Evolutionary conservation across 2,113 vertebrate species (phyloP), one percentile per base, ranked within the genome.

Genomic region (Scomber colias): DNA sequence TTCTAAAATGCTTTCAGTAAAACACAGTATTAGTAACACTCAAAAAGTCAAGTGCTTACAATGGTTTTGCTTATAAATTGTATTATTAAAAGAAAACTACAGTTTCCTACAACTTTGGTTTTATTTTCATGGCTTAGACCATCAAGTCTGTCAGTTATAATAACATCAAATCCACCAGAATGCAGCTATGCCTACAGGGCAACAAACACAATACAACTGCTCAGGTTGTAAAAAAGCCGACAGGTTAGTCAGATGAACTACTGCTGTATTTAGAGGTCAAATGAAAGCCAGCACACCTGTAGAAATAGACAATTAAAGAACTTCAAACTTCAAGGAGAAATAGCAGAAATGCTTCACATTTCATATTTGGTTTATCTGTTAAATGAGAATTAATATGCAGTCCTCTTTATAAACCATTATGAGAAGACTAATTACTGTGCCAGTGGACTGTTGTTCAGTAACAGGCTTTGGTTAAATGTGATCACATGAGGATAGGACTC

Each of bases 401-500:
- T 54, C n/a, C n/a, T 61, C n/a, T 10, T 44, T 13, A 35, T 60
- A 35, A 60, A 35, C 27, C 19, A 12, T 55, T 11, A 24, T 12
- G 53, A 24, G 53, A 24, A 4, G 19, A 55, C 7, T 27, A 30
- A 66, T 14, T 35, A 53, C 16, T 40, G 30, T n/a, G 65, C 48
- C 48, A n/a, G 50, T 63, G 45, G 60, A 9, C 9, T 66, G 17
- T 61, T 66, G 62, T 35, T 4, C 13, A 40, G 14, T 21, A 19
- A 1, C 17, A 21, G 51, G 15, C 7, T 50, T 67, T 19, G 16
- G 62, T 30, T 74, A 7, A 21, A 56, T 35, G 2, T 62, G 59
- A 64, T 70, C 65, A 64, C 45, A 84, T 46, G 56, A 40, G 57
- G 40, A 55, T n/a, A 14, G 54, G 82, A 46, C 54, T 71, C 89